Evolutionary conservation across 2,888 invertebrate species (phyloP).

Genomic region (Drosophila paramelanica): DNA sequence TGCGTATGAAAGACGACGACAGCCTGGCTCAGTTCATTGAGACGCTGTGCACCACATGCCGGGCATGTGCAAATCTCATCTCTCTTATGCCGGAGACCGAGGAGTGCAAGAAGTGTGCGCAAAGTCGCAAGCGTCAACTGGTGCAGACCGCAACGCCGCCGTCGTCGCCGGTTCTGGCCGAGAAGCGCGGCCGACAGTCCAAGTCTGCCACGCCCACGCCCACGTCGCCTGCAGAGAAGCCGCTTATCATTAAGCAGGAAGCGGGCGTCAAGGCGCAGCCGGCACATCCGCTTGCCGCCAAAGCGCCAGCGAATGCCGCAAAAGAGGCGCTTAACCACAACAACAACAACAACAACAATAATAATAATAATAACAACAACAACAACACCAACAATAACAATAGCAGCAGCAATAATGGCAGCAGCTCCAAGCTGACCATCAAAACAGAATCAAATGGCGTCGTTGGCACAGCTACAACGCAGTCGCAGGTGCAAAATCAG

Average conservation of each 20-base stretch:
- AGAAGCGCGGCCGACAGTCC: conserved; percentile 77
- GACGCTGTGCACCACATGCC: conserved; percentile 84
- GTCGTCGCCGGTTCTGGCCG: conserved; percentile 77
- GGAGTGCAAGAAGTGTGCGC: conserved; percentile 84
- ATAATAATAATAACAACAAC: conserved; percentile 40
- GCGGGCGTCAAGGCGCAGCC: conserved; percentile 44
- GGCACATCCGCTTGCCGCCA: conserved; percentile 20
- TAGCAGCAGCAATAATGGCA: conserved; percentile 41
- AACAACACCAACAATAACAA: conserved; percentile 35
- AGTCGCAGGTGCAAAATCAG: conserved; percentile 35
- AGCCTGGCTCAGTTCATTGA: conserved; percentile 84
- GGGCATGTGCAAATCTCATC: conserved; percentile 84
- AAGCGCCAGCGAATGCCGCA: conserved; percentile 28
- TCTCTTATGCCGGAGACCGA: conserved; percentile 84
- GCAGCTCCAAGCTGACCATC: conserved; percentile 40
- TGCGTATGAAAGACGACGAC: conserved; percentile 84
- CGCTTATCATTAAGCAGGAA: conserved; percentile 60
- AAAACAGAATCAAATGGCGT: conserved; percentile 66
- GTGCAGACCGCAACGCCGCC: conserved; percentile 74
- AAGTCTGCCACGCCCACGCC: conserved; percentile 72
- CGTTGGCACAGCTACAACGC: conserved; percentile 11
- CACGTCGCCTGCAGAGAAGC: conserved; percentile 52
- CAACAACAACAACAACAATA: conserved; percentile 49
- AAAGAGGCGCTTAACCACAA: conserved; percentile 54
- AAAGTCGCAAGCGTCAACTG: conserved; percentile 78